Conservation (phyloP, 2,888 invertebrate species). For the Tetranychus truncatus region DNA sequence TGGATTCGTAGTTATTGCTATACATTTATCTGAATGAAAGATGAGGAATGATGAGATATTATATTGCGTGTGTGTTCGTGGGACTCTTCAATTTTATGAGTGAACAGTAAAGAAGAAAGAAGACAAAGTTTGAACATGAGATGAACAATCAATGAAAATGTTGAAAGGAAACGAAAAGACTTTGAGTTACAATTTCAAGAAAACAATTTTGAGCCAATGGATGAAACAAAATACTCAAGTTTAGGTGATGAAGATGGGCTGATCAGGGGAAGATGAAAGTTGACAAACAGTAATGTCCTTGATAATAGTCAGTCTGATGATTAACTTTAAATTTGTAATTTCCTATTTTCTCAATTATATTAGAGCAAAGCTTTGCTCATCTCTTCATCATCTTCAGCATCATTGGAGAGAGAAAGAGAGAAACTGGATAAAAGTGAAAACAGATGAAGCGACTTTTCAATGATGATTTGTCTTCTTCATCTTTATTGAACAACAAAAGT, state of each 20-base stretch:
- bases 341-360: neutral
- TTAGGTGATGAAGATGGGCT: neutral
- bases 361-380: neutral
- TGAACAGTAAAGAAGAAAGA: no score
- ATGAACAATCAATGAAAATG: no score
- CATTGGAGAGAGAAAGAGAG: neutral
- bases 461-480: no score
- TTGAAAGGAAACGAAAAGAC: no score
- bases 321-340: slow-evolving; percentile 1
- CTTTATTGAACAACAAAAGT: no score
- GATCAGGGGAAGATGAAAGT: neutral
- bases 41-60: neutral
- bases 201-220: neutral
- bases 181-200: neutral
- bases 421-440: neutral
- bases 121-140: no score
- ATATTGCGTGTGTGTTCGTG: neutral
- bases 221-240: neutral
- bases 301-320: neutral
- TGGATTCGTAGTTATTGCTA: neutral
- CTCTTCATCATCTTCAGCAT: neutral
- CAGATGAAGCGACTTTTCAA: no score
- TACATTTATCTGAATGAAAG: neutral
- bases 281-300: neutral
- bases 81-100: no score